phyloP scores from a whole-genome alignment of 2,113 vertebrate genomes.

The Marcusenius ussheri region DNA sequence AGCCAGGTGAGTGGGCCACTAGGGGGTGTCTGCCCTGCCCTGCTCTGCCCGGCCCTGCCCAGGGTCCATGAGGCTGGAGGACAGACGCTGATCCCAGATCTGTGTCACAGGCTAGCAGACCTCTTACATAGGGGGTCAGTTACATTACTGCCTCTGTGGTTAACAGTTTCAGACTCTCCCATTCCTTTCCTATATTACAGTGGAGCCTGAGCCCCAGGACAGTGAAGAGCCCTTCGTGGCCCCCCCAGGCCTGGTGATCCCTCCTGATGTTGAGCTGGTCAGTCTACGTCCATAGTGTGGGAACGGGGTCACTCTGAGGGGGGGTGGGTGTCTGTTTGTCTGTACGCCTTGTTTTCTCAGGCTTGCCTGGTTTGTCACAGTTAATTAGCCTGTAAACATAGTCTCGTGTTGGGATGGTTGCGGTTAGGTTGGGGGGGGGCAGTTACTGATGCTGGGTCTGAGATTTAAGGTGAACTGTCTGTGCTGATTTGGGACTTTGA shows the following conservation, averaged over 20 bases:
- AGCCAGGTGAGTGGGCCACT: slow-evolving; percentile 60
- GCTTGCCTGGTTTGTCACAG: not conserved
- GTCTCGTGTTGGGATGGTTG: not conserved
- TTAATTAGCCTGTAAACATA: not conserved
- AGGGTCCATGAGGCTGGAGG: not conserved
- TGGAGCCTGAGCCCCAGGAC: slow-evolving; percentile 70
- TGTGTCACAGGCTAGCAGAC: not conserved
- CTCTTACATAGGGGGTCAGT: not conserved
- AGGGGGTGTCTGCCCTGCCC: not conserved
- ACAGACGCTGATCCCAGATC: not conserved
- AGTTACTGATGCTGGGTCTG: not conserved
- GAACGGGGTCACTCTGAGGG: not conserved
- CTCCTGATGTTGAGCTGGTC: slow-evolving; percentile 92
- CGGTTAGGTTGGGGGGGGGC: not conserved
- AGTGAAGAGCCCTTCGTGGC: slow-evolving; percentile 90
- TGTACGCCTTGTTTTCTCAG: not conserved
- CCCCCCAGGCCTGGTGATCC: slow-evolving; percentile 77
- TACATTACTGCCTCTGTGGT: not conserved
- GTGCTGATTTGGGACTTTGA: not conserved
- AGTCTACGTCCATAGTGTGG: slow-evolving; percentile 36
- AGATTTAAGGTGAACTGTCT: not conserved
- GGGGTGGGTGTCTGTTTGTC: not conserved
- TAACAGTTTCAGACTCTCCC: not conserved
- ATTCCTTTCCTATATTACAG: not conserved
- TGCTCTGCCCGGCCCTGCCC: not conserved